Percentiles rank a stretch among this genome's conserved stretches.
Conservation (phyloP, 1,140 invertebrate species). For the Pissodes strobi region DNA sequence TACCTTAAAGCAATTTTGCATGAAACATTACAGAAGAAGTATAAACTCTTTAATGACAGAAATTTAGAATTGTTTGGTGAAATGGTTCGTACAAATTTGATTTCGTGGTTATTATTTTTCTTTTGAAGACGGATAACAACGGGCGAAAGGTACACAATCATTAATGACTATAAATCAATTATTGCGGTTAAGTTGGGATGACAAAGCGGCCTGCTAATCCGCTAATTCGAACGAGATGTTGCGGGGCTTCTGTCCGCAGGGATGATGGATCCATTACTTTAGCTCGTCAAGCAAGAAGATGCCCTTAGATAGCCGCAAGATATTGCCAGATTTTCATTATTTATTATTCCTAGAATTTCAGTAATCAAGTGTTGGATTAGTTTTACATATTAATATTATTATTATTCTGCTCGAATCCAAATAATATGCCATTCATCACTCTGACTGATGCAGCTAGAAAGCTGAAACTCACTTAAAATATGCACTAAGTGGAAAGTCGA, state of each 20-base stretch:
- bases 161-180: constrained; percentile 35
- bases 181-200: constrained; percentile 38
- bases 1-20: too few species aligned
- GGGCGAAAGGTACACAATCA: constrained; percentile 9
- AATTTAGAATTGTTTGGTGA: too few species aligned
- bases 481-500: too few species aligned
- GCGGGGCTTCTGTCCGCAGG: constrained; percentile 51
- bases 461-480: too few species aligned
- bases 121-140: constrained; percentile 1
- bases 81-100: too few species aligned
- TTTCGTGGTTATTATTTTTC: not conserved
- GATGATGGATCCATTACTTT: constrained; percentile 57
- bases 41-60: too few species aligned
- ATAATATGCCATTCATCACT: not conserved
- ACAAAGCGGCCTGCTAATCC: constrained; percentile 49
- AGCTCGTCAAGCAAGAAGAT: constrained; percentile 47
- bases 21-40: too few species aligned
- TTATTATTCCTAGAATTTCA: too few species aligned
- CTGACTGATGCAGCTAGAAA: too few species aligned
- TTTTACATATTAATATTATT: too few species aligned
- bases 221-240: constrained; percentile 48
- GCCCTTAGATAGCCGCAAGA: constrained; percentile 17
- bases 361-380: too few species aligned
- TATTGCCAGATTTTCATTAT: constrained; percentile 14
- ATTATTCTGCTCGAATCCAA: too few species aligned